phyloP scores from a whole-genome alignment of 2,113 vertebrate species.

The Paracanthobrama guichenoti region DNA sequence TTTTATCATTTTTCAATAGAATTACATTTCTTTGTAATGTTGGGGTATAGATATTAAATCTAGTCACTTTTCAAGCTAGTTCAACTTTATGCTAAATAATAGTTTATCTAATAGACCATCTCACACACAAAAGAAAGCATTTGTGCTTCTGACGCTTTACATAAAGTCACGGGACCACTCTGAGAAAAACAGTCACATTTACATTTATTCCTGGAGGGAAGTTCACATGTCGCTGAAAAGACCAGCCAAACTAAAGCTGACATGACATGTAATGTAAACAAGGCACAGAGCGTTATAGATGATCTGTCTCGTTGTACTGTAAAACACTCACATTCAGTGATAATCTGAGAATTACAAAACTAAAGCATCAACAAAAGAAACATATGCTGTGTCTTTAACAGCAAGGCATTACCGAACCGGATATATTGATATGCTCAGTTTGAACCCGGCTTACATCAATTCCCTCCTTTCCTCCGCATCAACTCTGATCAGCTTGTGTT shows the following conservation, averaged over 20 bases:
- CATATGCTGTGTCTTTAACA: neutral
- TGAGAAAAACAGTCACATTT: neutral
- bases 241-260: neutral
- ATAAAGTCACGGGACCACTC: neutral
- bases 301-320: neutral
- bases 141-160: neutral
- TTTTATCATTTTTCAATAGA: neutral
- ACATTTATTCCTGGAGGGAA: neutral
- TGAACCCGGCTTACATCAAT: neutral
- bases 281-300: neutral
- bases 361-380: neutral
- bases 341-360: neutral
- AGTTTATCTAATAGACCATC: neutral
- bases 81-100: neutral
- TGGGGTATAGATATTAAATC: neutral
- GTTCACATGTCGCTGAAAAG: neutral
- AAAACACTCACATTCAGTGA: neutral
- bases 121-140: neutral
- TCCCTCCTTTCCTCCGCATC: neutral
- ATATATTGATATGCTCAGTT: neutral
- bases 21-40: neutral
- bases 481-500: neutral
- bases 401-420: neutral
- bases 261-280: neutral
- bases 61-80: too few species aligned